Percentiles rank a stretch among this genome's conserved stretches.
These are phyloP conservation scores for Umimayanthus kanabou DNA, from an alignment of 92 coral and sea anemone genomes.

Conservation along the genomic window DNA sequence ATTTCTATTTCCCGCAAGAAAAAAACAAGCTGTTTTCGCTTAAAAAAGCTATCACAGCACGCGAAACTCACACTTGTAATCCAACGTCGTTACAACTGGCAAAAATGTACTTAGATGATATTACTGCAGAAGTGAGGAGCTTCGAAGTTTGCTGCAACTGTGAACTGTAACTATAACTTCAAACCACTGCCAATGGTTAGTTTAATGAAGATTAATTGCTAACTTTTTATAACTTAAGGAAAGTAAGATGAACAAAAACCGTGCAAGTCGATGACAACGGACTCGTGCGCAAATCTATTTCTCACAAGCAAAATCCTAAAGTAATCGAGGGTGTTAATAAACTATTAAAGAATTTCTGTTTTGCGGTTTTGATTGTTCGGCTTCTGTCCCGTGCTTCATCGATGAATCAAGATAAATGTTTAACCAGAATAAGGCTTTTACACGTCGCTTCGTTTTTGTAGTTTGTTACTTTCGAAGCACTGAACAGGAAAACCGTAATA, in stretches of 20 bases:
- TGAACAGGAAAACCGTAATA: neutral
- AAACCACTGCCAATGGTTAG: neutral
- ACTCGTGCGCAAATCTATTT: neutral
- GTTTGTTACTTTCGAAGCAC: neutral
- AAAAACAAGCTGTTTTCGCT: neutral
- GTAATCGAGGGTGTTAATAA: conserved; percentile 24
- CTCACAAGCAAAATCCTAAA: neutral
- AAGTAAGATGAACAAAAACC: neutral
- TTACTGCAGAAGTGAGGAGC: neutral
- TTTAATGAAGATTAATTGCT: too few species aligned
- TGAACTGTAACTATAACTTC: neutral
- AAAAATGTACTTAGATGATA: neutral
- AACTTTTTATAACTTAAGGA: neutral
- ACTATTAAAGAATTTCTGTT: conserved; percentile 34
- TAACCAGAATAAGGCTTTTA: neutral
- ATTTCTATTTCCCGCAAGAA: conserved; percentile 3
- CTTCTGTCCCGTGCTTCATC: conserved; percentile 12
- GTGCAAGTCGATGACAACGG: neutral
- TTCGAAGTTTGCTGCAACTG: neutral
- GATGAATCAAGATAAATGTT: conserved; percentile 4
- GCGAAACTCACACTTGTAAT: neutral
- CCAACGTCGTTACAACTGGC: neutral
- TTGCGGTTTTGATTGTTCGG: conserved; percentile 33
- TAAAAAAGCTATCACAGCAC: neutral
- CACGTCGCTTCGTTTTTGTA: neutral